Evolutionary conservation across 30 jellyfish, hydroid and myxozoan species (phyloP), one percentile per base, ranked within the genome.

Genomic region (Aurelia sp.): DNA sequence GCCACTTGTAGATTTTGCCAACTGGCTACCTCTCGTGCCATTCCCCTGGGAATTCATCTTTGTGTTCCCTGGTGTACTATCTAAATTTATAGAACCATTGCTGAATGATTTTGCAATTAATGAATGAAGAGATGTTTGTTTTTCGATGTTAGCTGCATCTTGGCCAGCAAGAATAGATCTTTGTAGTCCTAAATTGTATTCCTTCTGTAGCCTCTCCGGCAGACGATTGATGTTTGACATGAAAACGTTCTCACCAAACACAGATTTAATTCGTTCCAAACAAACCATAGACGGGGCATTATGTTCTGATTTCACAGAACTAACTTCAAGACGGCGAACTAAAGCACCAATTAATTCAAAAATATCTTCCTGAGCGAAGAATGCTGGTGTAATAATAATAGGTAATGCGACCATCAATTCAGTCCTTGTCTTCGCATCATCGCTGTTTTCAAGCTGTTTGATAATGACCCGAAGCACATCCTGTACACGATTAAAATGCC

Each of bases 321-420:
- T 85, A 51, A 63, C 63, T 53, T 74, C 91, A 33, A 94, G 80
- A 57, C 93, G 85, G 58, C 63, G 88, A 22, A 94, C 90, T 18
- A 89, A 77, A 11, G 96, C 80, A 38, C 88, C 53, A 19, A 94
- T 81, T 24, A 89, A 35, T 38, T 76, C 96, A 24, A 69, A 83
- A 19, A 82, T 67, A 58, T 88, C 96, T 24, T 69, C 93, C 48
- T 77, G 80, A 44, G 96, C 95, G 80, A 94, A 88, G 80, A 94
- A 44, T 21, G 86, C 97, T 8, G 96, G 90, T n/a, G 97, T 75
- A 2, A 94, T 85, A 4, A 94, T 67, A 40, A 93, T 90, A n/a
- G 98, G 98, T 72, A 94, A 72, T 7, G 97, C 91, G 40, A 88
- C 87, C 90, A 94, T 82, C 21, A 94, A 61, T 57, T 94, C 98